phyloP scores from a whole-genome alignment of 2,797 vertebrate species.

The Rhinichthys osculus region DNA sequence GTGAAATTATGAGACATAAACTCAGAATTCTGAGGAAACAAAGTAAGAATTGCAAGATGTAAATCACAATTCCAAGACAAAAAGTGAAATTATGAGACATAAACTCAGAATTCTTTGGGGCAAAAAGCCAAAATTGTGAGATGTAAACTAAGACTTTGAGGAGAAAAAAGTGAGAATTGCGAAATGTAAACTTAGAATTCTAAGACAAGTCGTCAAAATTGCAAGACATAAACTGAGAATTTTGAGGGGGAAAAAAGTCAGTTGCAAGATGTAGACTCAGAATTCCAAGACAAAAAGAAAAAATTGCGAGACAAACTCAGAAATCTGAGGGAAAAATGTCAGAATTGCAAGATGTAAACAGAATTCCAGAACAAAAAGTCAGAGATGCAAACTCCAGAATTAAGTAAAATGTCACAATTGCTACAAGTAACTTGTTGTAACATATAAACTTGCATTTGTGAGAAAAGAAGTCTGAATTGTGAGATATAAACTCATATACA shows the following conservation, averaged over 20 bases:
- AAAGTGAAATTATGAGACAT: too few relatives aligned
- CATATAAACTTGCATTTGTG: neutral
- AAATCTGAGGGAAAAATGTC: neutral
- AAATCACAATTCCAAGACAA: too few relatives aligned
- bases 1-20: too few relatives aligned
- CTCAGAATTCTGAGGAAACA: too few relatives aligned
- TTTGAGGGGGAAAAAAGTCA: neutral
- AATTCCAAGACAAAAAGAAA: neutral
- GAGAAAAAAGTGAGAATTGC: too few relatives aligned
- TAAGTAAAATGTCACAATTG: neutral
- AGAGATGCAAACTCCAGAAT: neutral
- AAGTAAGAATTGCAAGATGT: too few relatives aligned
- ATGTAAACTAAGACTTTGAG: neutral
- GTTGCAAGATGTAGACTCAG: neutral
- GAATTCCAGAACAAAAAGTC: neutral
- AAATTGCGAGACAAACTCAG: too few relatives aligned
- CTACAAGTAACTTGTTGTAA: neutral
- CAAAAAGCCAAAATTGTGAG: neutral
- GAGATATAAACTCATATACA: neutral
- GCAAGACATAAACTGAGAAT: accelerated
- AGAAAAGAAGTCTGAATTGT: neutral
- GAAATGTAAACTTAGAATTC: too few relatives aligned
- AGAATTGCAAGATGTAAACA: neutral
- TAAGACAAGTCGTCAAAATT: too few relatives aligned
- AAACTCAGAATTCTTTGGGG: too few relatives aligned